Base-by-base conservation (phyloP, 1,140 invertebrate genomes). In the Microplitis demolitor region DNA sequence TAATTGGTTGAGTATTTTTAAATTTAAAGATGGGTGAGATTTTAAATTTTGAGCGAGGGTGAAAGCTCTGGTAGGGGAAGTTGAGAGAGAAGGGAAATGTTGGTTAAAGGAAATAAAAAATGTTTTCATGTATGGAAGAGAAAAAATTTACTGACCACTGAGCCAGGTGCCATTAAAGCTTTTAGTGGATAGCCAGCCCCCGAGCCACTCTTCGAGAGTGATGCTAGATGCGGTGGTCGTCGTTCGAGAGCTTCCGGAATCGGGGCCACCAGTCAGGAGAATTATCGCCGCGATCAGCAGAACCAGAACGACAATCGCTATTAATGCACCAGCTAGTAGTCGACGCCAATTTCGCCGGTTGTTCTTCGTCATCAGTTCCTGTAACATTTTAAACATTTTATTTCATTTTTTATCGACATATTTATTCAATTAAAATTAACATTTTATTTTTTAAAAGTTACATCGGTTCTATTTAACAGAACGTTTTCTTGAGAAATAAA, bases 101-200 rank as follows among this genome's bases (percentile, higher is more conserved):
- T 74, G 71, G 72, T 33, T 51, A 68, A 72, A 45, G 34, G 33
- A 69, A 72, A 50, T 70, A 69, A 58, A 5, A 34, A 63, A 64
- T 74, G 61, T 31, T 24, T 24, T 24, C 24, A 24, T 24, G 24
- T 24, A 24, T 24, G 24, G 24, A 45, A 76, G 24, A 75, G 72
- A 76, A 73, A 53, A 73, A 63, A 73, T 70, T 66, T 73, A 83
- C 83, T 82, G 75, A 88, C 86, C 85, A 71, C 78, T 84, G 62
- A 88, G 77, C 86, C 86, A 88, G 74, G 85, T 86, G 76, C 84
- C 86, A 73, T 87, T 88, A 78, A 88, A 88, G 76, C 83, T 83
- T 78, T 86, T 85, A 51, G 85, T 79, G 11, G 83, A 82, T 53
- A 87, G 74, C 24, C 83, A 86, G 45, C 86, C 86, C 4, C 73